A percentile compares a stretch with the other conserved stretches of the same genome.
Evolutionary conservation across 1,140 invertebrate genomes (phyloP).

Genomic region (Solen grandis): DNA sequence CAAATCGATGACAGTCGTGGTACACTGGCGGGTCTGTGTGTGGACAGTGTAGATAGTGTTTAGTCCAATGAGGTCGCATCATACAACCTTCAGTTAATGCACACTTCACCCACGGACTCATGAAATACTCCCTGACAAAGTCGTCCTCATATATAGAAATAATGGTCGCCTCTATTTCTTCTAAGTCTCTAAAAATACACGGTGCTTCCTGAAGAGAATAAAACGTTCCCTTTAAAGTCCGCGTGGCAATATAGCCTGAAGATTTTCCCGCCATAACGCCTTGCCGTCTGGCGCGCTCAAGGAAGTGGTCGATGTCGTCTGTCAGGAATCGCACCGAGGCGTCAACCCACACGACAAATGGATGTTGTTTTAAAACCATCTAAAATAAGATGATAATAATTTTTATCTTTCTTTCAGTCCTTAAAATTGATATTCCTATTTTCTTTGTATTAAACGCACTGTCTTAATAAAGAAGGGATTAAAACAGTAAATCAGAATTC

Average conservation of each 20-base stretch:
- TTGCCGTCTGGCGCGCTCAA: slow-evolving; percentile 15
- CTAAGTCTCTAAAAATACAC: slow-evolving; percentile 26
- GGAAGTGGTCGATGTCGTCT: slow-evolving; percentile 12
- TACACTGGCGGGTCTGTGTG: slow-evolving; percentile 5
- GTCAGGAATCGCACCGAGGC: slow-evolving; percentile 47
- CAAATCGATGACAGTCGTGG: slow-evolving; percentile 52
- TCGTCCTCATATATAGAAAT: slow-evolving; percentile 35
- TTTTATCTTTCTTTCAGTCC: no score
- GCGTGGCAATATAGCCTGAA: slow-evolving; percentile 26
- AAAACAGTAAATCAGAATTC: no score
- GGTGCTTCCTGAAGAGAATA: slow-evolving; percentile 11
- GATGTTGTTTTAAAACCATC: slow-evolving; percentile 34
- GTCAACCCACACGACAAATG: slow-evolving; percentile 56
- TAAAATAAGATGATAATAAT: slow-evolving; percentile 22
- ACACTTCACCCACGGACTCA: slow-evolving; percentile 52
- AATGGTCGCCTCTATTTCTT: slow-evolving; percentile 49
- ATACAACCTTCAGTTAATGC: slow-evolving; percentile 47
- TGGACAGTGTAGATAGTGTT: neutral
- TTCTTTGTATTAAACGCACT: no score
- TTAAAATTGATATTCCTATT: no score
- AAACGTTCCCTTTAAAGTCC: slow-evolving; percentile 39
- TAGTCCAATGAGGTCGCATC: slow-evolving; percentile 15
- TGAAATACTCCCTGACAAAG: slow-evolving; percentile 35
- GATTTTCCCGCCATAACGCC: slow-evolving; percentile 29
- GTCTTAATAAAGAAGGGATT: no score